Evolutionary conservation across 1,140 invertebrate genomes (phyloP).

Genomic region (Bicyclus anynana): DNA sequence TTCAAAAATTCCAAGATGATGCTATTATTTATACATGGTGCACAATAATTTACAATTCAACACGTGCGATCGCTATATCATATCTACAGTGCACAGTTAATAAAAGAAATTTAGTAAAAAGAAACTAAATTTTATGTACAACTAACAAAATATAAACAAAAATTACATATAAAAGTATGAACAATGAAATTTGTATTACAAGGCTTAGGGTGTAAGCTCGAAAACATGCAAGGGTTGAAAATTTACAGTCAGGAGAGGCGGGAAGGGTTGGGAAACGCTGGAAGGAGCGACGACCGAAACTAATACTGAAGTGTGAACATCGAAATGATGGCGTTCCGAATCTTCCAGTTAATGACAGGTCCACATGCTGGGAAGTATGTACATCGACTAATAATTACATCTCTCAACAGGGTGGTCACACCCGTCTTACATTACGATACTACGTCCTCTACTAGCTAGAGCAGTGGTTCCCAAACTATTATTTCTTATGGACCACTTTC

Average conservation of each 20-base stretch:
- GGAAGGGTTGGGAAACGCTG: constrained; percentile 24
- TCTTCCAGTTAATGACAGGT: constrained; percentile 59
- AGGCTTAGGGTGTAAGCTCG: constrained; percentile 1
- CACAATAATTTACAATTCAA: neutral
- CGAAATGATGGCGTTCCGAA: constrained; percentile 38
- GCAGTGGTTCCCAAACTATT: too few relatives aligned
- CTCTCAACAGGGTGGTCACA: constrained; percentile 46
- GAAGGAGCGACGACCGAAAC: constrained; percentile 33
- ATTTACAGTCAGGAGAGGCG: too few relatives aligned
- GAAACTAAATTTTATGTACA: neutral
- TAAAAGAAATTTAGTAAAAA: neutral
- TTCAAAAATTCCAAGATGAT: neutral
- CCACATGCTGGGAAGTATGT: constrained; percentile 61
- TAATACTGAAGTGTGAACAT: constrained; percentile 28
- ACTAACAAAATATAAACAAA: neutral
- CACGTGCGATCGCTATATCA: constrained; percentile 1
- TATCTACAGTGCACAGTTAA: constrained; percentile 5
- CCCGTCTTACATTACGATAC: constrained; percentile 45
- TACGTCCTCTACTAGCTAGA: constrained; percentile 63
- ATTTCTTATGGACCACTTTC: too few relatives aligned
- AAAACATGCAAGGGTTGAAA: constrained; percentile 25
- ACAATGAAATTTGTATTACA: neutral
- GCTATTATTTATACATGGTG: neutral
- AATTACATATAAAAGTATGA: neutral
- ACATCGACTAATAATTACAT: constrained; percentile 58